Evolutionary conservation across 2,113 vertebrate genomes (phyloP), one percentile per base, ranked within the genome.

Genomic region (Protomyctophum bolini): DNA sequence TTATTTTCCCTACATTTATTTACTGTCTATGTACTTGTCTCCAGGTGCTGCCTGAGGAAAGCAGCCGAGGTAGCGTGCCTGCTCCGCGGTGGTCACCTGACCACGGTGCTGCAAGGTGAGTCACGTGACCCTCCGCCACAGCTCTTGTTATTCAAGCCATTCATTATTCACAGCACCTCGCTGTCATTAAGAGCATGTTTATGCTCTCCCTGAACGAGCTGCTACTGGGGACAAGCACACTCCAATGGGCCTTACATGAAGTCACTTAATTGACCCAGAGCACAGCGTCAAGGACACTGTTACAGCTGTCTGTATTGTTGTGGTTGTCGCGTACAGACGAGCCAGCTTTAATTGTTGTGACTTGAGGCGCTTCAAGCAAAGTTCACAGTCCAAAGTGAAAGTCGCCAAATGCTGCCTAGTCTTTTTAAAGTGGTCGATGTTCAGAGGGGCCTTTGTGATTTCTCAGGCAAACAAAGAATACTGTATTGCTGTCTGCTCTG

Each of bases 41-140:
- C 3, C 78, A 99, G 97, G 82, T 84, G 89, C 55, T 98, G 95
- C 87, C 86, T 99, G 81, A 94, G 91, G 68, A 99, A 97, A 83
- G 95, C 97, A 0, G 92, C 84, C 0, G 96, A 98, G 59, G 92
- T 98, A 11, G 91, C 89, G 0, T 91, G 91, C 3, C 88, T 99
- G 77, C 94, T 99, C 58, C 93, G 88, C 0, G 89, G 94, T 10
- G 90, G 89, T 29, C 90, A 92, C 80, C 92, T 97, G 81, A 96
- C 96, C 0, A 92, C 98, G 49, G 91, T 96, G 2, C 94, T 98
- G 80, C 97, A 98, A 93, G 97, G 97, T 98, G 87, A 85, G 87
- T 90, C 81, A 81, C 54, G 9, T 85, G 83, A 85, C 41, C 15
- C 54, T 7, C 6, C 0, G 58, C 15, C 58, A 54, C 41, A 4